A percentile compares a stretch with the other conserved stretches of the same genome.
Evolutionary conservation across 37 sponge, comb jelly and placozoan genomes (phyloP).

Genomic region (Mnemiopsis leidyi): DNA sequence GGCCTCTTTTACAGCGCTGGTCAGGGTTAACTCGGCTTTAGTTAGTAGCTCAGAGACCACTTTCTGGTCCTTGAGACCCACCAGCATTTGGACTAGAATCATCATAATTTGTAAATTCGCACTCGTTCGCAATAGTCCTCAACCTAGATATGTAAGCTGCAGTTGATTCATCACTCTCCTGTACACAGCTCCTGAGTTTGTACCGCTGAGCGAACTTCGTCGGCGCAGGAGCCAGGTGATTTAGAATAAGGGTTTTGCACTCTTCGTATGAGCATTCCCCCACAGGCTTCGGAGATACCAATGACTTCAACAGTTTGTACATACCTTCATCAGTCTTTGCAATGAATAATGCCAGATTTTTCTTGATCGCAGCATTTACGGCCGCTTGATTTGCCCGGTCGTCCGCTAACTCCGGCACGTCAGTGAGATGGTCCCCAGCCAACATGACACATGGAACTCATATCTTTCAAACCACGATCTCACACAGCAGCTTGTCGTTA

Average conservation of each 20-base stretch:
- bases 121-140: slow-evolving; percentile 12
- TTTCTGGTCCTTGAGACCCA: background rate
- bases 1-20: background rate
- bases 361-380: background rate
- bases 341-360: too few relatives aligned
- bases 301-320: too few relatives aligned
- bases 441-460: background rate
- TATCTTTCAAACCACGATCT: background rate
- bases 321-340: too few relatives aligned
- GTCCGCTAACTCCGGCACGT: background rate
- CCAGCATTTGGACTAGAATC: background rate
- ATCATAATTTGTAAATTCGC: background rate
- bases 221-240: too few relatives aligned
- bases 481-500: background rate
- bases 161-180: too few relatives aligned
- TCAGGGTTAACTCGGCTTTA: background rate
- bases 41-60: background rate
- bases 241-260: background rate
- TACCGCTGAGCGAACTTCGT: too few relatives aligned
- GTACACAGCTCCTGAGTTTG: too few relatives aligned
- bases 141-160: too few relatives aligned
- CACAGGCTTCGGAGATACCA: background rate
- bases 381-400: background rate
- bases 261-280: background rate
- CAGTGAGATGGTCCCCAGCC: background rate